These are phyloP conservation scores for Pteronotus mesoamericanus DNA, from an alignment of 2,797 vertebrate genomes.

Conservation along the genomic window DNA sequence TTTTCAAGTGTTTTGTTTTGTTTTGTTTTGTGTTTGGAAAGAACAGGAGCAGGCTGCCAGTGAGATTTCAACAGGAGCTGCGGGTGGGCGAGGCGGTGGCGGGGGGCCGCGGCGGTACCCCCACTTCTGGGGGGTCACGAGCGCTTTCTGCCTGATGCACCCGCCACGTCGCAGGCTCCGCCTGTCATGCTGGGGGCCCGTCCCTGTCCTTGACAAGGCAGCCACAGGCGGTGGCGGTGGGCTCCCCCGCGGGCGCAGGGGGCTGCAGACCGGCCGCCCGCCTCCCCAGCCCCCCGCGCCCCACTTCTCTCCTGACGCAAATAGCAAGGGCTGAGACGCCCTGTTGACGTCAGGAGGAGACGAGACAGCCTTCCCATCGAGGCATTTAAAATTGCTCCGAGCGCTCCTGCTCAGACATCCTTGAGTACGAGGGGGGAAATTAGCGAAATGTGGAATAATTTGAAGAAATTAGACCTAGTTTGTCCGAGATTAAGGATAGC, in stretches of 20 bases:
- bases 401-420: not conserved
- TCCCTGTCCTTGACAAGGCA: not conserved
- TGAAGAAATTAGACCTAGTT: constrained; percentile 59
- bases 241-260: not conserved
- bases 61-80: not conserved
- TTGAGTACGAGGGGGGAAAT: not conserved
- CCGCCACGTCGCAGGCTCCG: not conserved
- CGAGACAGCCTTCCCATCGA: not conserved
- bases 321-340: not conserved
- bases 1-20: not conserved
- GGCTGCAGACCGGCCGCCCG: accelerated
- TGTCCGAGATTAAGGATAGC: constrained; percentile 52
- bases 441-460: constrained; percentile 39
- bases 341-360: not conserved
- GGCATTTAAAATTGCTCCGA: not conserved
- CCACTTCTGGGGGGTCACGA: not conserved
- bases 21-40: not conserved
- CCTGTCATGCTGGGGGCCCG: not conserved
- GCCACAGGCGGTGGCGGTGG: not conserved
- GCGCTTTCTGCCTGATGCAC: not conserved
- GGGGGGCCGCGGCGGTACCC: accelerated
- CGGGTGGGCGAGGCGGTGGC: not conserved
- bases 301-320: not conserved
- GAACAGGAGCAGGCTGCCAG: not conserved
- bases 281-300: not conserved